Conservation (phyloP, 2,113 vertebrate genomes). For the Grallaria varia region DNA sequence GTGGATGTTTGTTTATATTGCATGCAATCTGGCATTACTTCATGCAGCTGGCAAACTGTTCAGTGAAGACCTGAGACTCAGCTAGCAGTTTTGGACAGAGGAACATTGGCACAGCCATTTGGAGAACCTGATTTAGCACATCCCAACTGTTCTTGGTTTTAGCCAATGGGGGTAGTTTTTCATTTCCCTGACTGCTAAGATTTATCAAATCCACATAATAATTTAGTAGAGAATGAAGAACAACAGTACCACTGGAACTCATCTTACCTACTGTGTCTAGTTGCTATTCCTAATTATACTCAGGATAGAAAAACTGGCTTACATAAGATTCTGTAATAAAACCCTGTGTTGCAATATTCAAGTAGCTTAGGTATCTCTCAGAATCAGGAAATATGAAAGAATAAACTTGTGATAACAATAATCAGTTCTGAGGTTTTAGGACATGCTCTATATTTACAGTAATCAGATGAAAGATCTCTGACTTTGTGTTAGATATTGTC, state of each 20-base stretch:
- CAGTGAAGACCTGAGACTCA: conserved; percentile 39
- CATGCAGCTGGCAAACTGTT: conserved; percentile 3
- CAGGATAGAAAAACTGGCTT: not conserved
- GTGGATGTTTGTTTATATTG: conserved; percentile 32
- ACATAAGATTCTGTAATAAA: not conserved
- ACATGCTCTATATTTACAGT: not conserved
- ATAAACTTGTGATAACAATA: not conserved
- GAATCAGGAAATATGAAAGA: not conserved
- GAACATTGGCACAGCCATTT: conserved; percentile 61
- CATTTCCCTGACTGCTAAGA: conserved; percentile 28
- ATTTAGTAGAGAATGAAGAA: conserved; percentile 14
- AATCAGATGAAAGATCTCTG: not conserved
- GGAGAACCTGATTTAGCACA: conserved; percentile 31
- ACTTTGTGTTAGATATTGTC: not conserved
- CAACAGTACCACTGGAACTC: not conserved
- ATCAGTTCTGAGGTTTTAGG: not conserved
- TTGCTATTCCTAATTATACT: not conserved
- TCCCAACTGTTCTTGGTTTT: conserved; percentile 41
- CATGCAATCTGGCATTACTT: conserved; percentile 14
- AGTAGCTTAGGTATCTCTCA: not conserved
- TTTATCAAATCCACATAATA: conserved; percentile 34
- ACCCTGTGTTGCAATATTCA: not conserved
- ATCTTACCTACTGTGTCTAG: not conserved
- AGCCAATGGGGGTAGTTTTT: conserved; percentile 5
- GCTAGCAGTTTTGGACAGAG: conserved; percentile 50